Percentiles rank a stretch among this genome's conserved stretches.
These are phyloP conservation scores for Xylota segnis DNA, from an alignment of 2,888 invertebrate species.

Conservation along the genomic window DNA sequence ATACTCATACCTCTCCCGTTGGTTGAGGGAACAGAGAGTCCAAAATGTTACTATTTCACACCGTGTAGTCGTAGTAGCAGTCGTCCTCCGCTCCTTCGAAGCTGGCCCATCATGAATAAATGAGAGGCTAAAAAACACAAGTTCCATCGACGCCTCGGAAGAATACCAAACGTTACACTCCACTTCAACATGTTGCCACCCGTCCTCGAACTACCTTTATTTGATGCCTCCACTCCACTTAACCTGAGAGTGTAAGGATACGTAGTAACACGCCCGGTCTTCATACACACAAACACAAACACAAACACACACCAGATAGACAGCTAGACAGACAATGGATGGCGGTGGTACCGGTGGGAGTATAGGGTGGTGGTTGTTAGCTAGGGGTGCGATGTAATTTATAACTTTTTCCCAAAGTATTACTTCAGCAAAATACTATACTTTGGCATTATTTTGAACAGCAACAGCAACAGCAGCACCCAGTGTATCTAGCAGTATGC, in stretches of 20 bases:
- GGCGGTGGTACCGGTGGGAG: conserved; percentile 10
- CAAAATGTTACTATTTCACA: conserved; percentile 57
- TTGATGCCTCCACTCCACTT: conserved; percentile 61
- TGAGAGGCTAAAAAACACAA: conserved; percentile 71
- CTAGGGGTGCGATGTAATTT: conserved; percentile 64
- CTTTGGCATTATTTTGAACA: conserved; percentile 44
- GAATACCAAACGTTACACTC: conserved; percentile 72
- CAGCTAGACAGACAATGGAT: conserved; percentile 62
- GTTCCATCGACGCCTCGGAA: conserved; percentile 74
- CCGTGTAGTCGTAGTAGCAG: neutral
- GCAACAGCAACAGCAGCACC: conserved; percentile 12
- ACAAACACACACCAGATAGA: conserved; percentile 42
- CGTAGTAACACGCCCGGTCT: conserved; percentile 52
- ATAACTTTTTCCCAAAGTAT: conserved; percentile 68
- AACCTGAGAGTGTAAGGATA: conserved; percentile 55
- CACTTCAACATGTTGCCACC: conserved; percentile 68
- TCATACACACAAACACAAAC: too few species aligned
- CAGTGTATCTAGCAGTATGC: conserved; percentile 40
- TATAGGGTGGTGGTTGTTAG: conserved; percentile 19
- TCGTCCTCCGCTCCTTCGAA: neutral
- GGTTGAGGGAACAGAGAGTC: conserved; percentile 3
- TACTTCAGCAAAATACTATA: conserved; percentile 55
- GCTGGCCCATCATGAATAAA: conserved; percentile 73
- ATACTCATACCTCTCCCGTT: neutral
- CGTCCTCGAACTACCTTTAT: conserved; percentile 28